A percentile compares a stretch with the other conserved stretches of the same genome.
Conservation (phyloP, 2,113 vertebrate species). For the Columba livia region DNA sequence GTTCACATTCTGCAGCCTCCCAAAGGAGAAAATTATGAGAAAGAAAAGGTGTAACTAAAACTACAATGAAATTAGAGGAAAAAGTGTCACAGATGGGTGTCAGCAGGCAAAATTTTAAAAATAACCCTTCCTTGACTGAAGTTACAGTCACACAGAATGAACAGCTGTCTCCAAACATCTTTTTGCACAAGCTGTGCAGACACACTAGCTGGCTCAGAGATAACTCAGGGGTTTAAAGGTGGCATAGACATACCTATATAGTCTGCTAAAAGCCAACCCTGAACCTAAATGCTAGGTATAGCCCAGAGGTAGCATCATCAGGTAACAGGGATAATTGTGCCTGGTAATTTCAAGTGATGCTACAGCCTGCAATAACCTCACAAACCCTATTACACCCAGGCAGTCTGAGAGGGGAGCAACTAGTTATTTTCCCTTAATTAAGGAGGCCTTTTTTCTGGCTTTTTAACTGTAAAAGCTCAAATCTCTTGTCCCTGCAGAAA, state of each 20-base stretch:
- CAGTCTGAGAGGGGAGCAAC: background rate
- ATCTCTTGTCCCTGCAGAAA: background rate
- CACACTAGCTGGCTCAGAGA: background rate
- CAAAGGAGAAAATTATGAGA: background rate
- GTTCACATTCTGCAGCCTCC: background rate
- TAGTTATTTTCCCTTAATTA: background rate
- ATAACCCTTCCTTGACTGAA: background rate
- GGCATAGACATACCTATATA: background rate
- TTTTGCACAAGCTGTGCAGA: background rate
- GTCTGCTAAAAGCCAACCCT: background rate
- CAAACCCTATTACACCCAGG: background rate
- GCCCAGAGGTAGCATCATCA: background rate
- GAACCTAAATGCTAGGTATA: fast-evolving
- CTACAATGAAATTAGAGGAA: background rate
- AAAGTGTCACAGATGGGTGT: background rate
- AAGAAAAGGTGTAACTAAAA: background rate
- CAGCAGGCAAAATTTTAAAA: background rate
- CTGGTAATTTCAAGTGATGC: background rate
- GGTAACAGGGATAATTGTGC: background rate
- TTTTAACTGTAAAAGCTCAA: background rate
- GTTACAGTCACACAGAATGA: background rate
- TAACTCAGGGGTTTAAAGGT: too few relatives aligned
- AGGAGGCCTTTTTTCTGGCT: background rate
- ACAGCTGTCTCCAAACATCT: background rate
- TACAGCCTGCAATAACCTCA: background rate